Evolutionary conservation across 23 tunicate genomes (phyloP).

Genomic region (Halocynthia aurantium): DNA sequence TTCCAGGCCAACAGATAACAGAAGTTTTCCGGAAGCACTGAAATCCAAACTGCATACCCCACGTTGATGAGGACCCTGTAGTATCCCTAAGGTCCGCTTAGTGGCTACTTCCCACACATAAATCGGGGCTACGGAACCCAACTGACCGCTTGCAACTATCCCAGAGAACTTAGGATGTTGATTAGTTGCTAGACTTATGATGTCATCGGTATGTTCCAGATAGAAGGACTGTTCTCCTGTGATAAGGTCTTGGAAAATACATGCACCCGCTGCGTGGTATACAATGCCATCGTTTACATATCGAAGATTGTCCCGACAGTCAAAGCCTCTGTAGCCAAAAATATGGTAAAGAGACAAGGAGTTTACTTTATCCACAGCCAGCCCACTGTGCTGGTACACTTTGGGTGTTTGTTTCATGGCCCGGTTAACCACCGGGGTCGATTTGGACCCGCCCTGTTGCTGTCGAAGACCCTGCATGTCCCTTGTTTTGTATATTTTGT

Average conservation of each 20-base stretch:
- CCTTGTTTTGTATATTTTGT: conserved; percentile 47
- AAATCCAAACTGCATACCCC: conserved; percentile 90
- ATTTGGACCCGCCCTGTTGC: neutral
- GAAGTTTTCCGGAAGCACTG: conserved; percentile 73
- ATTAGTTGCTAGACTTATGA: conserved; percentile 65
- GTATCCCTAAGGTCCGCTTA: conserved; percentile 50
- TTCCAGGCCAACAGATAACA: conserved; percentile 89
- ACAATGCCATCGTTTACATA: conserved; percentile 71
- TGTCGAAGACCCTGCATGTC: conserved; percentile 14
- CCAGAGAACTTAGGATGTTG: conserved; percentile 88
- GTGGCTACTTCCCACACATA: conserved; percentile 90
- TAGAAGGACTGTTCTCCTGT: conserved; percentile 74
- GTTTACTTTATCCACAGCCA: conserved; percentile 29
- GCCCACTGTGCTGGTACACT: conserved; percentile 10
- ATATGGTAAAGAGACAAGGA: conserved; percentile 77
- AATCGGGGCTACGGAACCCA: conserved; percentile 62
- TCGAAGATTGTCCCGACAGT: conserved; percentile 87
- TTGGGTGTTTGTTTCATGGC: conserved; percentile 17
- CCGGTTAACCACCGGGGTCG: conserved; percentile 8
- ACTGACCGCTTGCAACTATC: conserved; percentile 90
- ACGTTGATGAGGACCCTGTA: conserved; percentile 58
- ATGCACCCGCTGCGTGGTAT: conserved; percentile 98
- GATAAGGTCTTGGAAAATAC: conserved; percentile 70
- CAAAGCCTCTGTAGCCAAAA: conserved; percentile 98
- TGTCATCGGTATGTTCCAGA: conserved; percentile 94